These are phyloP conservation scores for Drosophila takahashii DNA, from an alignment of 1,140 invertebrate species.

Conservation along the genomic window DNA sequence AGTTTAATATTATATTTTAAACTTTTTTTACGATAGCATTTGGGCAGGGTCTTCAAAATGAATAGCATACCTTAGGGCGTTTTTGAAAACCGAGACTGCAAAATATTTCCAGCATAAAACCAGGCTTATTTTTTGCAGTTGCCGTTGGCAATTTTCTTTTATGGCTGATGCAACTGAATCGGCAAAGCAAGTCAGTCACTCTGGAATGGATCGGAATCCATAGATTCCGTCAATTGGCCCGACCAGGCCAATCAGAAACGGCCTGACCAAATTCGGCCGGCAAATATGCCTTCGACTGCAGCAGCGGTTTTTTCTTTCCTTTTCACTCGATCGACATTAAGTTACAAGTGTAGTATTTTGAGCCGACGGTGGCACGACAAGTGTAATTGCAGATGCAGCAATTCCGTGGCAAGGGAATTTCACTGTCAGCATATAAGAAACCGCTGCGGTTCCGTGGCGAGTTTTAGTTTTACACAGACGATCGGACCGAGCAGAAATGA, in stretches of 20 bases:
- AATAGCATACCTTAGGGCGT: conserved; percentile 10
- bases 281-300: conserved; percentile 30
- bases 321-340: conserved; percentile 29
- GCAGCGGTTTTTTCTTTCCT: conserved; percentile 18
- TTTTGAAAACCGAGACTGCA: background rate
- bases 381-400: conserved; percentile 80
- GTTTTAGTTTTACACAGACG: conserved; percentile 60
- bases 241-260: conserved; percentile 32
- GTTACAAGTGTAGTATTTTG: conserved; percentile 57
- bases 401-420: conserved; percentile 70
- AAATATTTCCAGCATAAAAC: conserved; percentile 12
- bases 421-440: conserved; percentile 76
- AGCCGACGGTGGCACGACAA: conserved; percentile 28
- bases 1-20: no score
- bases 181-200: conserved; percentile 44
- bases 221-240: conserved; percentile 52
- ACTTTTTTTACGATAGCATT: background rate
- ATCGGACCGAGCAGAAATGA: conserved; percentile 26
- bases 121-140: conserved; percentile 4
- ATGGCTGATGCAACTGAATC: conserved; percentile 63
- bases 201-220: conserved; percentile 33
- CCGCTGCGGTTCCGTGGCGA: conserved; percentile 28
- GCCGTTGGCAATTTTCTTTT: conserved; percentile 21
- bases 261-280: conserved; percentile 46
- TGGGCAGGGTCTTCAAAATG: background rate